These are phyloP conservation scores for Diadumene lineata DNA, from an alignment of 92 coral and sea anemone genomes.

Conservation along the genomic window DNA sequence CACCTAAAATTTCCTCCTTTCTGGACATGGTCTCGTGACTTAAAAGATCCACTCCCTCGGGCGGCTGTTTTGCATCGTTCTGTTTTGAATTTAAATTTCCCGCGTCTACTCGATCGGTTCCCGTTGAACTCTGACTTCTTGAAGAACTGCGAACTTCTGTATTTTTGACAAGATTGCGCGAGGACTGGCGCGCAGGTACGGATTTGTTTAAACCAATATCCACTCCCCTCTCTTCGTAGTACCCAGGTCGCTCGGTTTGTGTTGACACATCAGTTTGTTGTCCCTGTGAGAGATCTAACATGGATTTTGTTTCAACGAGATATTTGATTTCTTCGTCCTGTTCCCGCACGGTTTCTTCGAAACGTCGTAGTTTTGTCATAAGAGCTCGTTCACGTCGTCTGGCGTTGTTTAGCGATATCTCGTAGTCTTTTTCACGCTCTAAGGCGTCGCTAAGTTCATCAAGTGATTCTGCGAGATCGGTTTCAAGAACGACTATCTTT, in stretches of 20 bases:
- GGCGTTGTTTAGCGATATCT: constrained; percentile 65
- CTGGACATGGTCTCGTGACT: constrained; percentile 60
- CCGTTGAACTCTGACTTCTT: constrained; percentile 27
- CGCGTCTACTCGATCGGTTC: neutral
- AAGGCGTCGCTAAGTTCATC: constrained; percentile 94
- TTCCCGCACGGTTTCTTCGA: constrained; percentile 83
- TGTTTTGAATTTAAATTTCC: too few species aligned
- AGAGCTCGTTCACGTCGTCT: constrained; percentile 81
- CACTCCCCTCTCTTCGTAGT: constrained; percentile 65
- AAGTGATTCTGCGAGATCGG: constrained; percentile 90
- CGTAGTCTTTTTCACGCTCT: constrained; percentile 89
- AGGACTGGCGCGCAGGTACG: neutral
- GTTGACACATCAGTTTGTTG: constrained; percentile 53
- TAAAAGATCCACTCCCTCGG: constrained; percentile 72
- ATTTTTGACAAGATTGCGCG: neutral
- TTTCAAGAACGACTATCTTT: constrained; percentile 70
- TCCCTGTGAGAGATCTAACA: constrained; percentile 23
- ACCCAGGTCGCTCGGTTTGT: constrained; percentile 65
- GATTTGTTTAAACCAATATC: constrained; percentile 41
- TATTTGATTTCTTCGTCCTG: constrained; percentile 91
- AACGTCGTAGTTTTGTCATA: constrained; percentile 73
- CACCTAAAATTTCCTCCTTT: constrained; percentile 72
- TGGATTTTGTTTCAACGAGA: constrained; percentile 52
- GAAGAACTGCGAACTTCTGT: neutral
- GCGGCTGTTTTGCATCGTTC: constrained; percentile 33